Conservation (phyloP, 37 sponge, comb jelly and placozoan species). For the Hexactinellida sp. region DNA sequence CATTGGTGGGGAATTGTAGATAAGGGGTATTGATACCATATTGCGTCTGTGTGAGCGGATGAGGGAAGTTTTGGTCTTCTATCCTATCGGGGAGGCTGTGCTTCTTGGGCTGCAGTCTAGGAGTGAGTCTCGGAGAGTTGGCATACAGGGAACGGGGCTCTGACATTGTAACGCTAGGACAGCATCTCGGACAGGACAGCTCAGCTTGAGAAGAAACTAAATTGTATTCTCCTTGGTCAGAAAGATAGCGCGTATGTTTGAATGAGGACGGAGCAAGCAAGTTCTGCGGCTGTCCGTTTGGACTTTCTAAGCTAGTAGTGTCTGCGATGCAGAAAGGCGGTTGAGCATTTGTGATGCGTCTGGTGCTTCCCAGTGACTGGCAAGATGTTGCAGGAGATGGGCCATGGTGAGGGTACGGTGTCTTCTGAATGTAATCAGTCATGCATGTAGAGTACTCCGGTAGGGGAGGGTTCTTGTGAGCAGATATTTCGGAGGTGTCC, state of each 20-base stretch:
- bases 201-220: not conserved
- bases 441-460: not conserved
- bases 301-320: not conserved
- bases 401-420: not conserved
- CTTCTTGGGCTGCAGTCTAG: not conserved
- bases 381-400: not conserved
- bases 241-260: not conserved
- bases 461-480: not conserved
- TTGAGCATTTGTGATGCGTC: not conserved
- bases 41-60: not conserved
- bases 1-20: not conserved
- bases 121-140: not conserved
- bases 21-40: not conserved
- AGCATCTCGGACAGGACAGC: not conserved
- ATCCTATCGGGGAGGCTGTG: conserved; percentile 9
- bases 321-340: not conserved
- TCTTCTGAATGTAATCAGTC: not conserved
- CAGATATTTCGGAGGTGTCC: not conserved
- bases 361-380: not conserved
- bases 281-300: not conserved
- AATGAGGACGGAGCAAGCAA: not conserved
- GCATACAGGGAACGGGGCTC: not conserved
- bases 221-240: not conserved
- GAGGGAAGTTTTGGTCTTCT: not conserved
- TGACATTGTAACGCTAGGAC: conserved; percentile 15